phyloP scores from a whole-genome alignment of 2,113 vertebrate genomes.

The Uria aalge region DNA sequence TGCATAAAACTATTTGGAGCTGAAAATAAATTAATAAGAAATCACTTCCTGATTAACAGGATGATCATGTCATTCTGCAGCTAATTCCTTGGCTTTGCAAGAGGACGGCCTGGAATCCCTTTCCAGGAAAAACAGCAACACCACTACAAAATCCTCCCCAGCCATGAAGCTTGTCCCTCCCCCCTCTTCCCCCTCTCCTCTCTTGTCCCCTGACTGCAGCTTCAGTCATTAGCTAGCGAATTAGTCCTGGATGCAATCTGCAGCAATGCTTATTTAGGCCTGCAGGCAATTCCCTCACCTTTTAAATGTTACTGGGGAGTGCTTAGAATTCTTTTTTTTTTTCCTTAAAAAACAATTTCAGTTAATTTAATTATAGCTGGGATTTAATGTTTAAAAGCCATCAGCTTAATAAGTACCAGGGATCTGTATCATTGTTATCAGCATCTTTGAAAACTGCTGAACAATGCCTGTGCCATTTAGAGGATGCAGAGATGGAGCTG shows the following conservation, averaged over 20 bases:
- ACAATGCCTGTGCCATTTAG: neutral
- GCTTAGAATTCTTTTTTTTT: neutral
- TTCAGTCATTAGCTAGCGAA: neutral
- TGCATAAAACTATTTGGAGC: neutral
- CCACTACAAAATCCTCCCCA: neutral
- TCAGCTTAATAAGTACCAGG: slow-evolving; percentile 29
- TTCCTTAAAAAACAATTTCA: neutral
- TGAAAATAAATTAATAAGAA: neutral
- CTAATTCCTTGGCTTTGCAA: neutral
- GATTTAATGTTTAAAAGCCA: slow-evolving; percentile 51
- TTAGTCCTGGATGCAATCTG: slow-evolving; percentile 13
- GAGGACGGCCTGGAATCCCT: neutral
- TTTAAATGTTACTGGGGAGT: neutral
- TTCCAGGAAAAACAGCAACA: neutral
- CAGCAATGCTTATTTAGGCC: neutral
- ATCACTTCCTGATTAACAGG: neutral
- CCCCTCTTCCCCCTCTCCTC: neutral
- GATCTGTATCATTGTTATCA: slow-evolving; percentile 21
- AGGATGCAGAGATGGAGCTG: neutral
- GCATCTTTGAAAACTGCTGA: slow-evolving; percentile 54
- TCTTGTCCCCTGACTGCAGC: neutral
- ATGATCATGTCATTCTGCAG: neutral
- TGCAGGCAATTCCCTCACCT: slow-evolving; percentile 48
- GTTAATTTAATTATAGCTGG: slow-evolving; percentile 57
- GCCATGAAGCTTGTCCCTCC: neutral